These are phyloP conservation scores for Anoplopoma fimbria DNA, from an alignment of 2,113 vertebrate species.

Conservation along the genomic window DNA sequence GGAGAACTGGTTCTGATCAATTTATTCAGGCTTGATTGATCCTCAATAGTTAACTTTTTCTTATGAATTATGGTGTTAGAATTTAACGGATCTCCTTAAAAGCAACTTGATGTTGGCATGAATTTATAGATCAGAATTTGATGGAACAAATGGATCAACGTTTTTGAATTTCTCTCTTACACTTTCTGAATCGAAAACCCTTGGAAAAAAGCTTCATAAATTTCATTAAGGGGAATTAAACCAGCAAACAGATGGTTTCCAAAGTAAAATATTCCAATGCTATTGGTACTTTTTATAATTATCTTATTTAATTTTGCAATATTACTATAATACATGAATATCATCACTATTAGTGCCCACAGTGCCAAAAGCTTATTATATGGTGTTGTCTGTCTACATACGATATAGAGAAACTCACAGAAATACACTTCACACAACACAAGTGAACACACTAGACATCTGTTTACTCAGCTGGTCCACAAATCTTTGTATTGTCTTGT, in stretches of 20 bases:
- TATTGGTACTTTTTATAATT: not conserved
- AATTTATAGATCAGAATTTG: not conserved
- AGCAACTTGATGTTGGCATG: not conserved
- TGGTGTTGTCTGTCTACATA: not conserved
- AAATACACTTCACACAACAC: not conserved
- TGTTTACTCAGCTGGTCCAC: constrained; percentile 44
- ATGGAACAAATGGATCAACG: not conserved
- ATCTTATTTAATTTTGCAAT: not conserved
- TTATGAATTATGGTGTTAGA: not conserved
- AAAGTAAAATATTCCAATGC: not conserved
- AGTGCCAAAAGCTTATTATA: not conserved
- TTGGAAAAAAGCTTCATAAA: not conserved
- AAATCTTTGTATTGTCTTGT: constrained; percentile 75
- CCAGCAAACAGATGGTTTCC: not conserved
- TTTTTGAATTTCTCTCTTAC: not conserved
- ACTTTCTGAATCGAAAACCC: not conserved
- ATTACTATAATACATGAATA: not conserved
- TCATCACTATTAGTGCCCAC: not conserved
- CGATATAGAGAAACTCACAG: not conserved
- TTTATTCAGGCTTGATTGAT: not conserved
- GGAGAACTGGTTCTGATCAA: not conserved
- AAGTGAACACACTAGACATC: constrained; percentile 30
- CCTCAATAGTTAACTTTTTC: not conserved
- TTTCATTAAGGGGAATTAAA: not conserved
- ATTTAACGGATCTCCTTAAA: not conserved